Percentiles rank a stretch among this genome's conserved stretches.
These are phyloP conservation scores for Telmatherina bonti DNA, from an alignment of 2,797 vertebrate genomes.

Conservation along the genomic window DNA sequence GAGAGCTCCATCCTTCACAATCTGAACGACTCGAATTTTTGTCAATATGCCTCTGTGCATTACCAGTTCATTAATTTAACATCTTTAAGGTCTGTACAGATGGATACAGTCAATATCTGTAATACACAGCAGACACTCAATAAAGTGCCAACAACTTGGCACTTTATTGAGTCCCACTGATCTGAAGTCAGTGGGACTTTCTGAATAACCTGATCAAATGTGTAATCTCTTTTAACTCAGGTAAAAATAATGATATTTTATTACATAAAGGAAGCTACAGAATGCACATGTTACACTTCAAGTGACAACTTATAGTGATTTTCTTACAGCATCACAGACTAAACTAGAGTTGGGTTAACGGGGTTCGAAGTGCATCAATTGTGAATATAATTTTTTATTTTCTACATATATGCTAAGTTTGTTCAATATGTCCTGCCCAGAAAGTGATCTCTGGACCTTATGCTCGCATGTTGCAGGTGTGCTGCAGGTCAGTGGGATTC, in stretches of 20 bases:
- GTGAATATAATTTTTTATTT: background rate
- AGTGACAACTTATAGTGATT: constrained; percentile 34
- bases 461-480: constrained; percentile 74
- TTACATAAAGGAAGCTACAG: background rate
- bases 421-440: background rate
- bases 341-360: constrained; percentile 29
- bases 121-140: constrained; percentile 38
- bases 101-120: constrained; percentile 54
- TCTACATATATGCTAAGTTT: constrained; percentile 34
- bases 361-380: constrained; percentile 23
- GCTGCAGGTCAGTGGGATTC: constrained; percentile 83
- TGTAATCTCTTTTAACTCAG: background rate
- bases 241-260: background rate
- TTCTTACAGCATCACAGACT: constrained; percentile 37
- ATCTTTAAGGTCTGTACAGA: constrained; percentile 53
- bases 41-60: constrained; percentile 51
- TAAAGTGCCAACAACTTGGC: constrained; percentile 38
- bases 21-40: constrained; percentile 37
- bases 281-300: background rate
- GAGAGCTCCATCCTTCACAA: constrained; percentile 57
- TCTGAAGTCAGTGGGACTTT: constrained; percentile 23
- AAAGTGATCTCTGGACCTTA: constrained; percentile 6
- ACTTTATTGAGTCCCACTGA: constrained; percentile 11
- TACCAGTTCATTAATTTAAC: constrained; percentile 52
- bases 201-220: background rate